These are phyloP conservation scores for Seison nebaliae DNA, from an alignment of 1,140 invertebrate genomes.

Conservation along the genomic window DNA sequence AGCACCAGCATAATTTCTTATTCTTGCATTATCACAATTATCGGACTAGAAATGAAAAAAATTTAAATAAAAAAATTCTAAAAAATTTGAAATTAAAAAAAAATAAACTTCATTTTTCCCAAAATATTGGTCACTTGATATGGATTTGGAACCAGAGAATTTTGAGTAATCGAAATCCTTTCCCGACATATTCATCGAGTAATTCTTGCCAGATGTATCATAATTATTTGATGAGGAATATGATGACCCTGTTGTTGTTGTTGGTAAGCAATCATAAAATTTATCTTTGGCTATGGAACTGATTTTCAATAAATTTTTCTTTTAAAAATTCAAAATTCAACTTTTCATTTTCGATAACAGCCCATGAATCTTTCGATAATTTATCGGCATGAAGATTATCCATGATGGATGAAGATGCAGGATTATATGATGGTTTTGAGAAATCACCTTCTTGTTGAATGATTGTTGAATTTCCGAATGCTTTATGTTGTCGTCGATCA, in stretches of 20 bases:
- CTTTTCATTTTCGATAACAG: background rate
- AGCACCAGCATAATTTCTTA: too few species aligned
- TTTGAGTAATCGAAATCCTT: too few species aligned
- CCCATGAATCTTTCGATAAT: too few species aligned
- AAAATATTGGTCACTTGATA: constrained; percentile 66
- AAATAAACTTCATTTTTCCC: constrained; percentile 9
- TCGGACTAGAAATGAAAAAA: too few species aligned
- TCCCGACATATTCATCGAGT: constrained; percentile 37
- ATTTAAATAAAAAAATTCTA: too few species aligned
- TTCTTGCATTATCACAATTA: too few species aligned
- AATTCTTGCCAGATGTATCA: too few species aligned
- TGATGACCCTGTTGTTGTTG: background rate
- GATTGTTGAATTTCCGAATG: background rate
- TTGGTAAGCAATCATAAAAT: background rate
- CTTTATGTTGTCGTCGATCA: background rate
- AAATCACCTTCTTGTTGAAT: background rate
- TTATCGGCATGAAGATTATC: too few species aligned
- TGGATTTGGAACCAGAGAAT: constrained; percentile 74
- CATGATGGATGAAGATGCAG: background rate
- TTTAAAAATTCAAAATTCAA: background rate
- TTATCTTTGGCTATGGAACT: background rate
- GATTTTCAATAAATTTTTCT: background rate
- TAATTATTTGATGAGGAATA: background rate
- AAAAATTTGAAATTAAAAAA: too few species aligned
- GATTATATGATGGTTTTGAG: background rate